A percentile compares a stretch with the other conserved stretches of the same genome.
These are phyloP conservation scores for Scomber colias DNA, from an alignment of 2,113 vertebrate genomes.

Conservation along the genomic window DNA sequence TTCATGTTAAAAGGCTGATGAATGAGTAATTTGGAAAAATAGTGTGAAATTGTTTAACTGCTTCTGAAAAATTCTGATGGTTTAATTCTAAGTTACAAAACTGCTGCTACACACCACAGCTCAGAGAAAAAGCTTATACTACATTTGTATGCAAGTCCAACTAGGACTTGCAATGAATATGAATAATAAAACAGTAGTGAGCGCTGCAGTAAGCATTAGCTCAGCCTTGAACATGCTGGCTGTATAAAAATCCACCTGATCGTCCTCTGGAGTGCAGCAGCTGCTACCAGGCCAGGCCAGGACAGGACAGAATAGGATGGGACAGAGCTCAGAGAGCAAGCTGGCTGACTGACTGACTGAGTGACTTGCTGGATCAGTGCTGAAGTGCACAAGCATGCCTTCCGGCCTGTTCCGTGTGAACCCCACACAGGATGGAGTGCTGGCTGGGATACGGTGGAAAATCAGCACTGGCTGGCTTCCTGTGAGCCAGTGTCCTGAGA, in stretches of 20 bases:
- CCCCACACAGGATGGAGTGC: constrained; percentile 75
- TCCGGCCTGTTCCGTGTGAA: constrained; percentile 75
- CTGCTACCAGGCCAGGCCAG: constrained; percentile 39
- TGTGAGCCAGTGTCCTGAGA: constrained; percentile 63
- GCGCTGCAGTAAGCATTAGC: constrained; percentile 54
- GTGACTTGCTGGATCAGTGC: constrained; percentile 45
- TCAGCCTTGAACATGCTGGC: constrained; percentile 28
- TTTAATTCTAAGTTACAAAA: constrained; percentile 40
- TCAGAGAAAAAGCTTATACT: constrained; percentile 29
- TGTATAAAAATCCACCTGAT: constrained; percentile 64
- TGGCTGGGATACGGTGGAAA: constrained; percentile 73
- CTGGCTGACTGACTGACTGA: constrained; percentile 32
- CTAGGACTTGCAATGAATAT: constrained; percentile 55
- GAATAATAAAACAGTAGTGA: constrained; percentile 65
- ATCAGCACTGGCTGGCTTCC: constrained; percentile 76
- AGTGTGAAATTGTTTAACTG: not conserved
- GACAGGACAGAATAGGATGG: constrained; percentile 46
- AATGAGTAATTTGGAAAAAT: not conserved
- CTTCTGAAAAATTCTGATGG: not conserved
- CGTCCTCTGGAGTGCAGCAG: constrained; percentile 44
- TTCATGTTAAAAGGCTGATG: not conserved
- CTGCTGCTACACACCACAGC: constrained; percentile 35
- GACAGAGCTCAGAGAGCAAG: constrained; percentile 39
- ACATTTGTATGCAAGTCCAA: constrained; percentile 65
- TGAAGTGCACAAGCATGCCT: constrained; percentile 65